A percentile compares a stretch with the other conserved stretches of the same genome.
Evolutionary conservation across 2,797 vertebrate species (phyloP).

Genomic region (Enteromius trimaculatus): DNA sequence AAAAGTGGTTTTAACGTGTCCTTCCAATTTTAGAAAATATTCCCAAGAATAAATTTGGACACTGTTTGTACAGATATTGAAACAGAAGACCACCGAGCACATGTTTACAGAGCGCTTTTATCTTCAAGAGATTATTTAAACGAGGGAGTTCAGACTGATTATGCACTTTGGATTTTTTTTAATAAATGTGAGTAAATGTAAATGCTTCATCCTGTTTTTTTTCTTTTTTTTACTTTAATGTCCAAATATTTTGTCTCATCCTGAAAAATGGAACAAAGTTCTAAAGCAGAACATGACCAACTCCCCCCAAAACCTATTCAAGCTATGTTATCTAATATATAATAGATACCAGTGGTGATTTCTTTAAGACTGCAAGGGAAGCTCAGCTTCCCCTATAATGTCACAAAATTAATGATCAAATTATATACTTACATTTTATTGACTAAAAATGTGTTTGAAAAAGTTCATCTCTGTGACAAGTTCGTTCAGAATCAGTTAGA

Average conservation of each 20-base stretch:
- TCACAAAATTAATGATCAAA: too few relatives aligned
- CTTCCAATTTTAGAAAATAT: constrained; percentile 26
- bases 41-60: background rate
- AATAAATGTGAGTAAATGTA: constrained; percentile 48
- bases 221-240: background rate
- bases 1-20: constrained; percentile 25
- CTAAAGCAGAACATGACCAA: background rate
- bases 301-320: too few relatives aligned
- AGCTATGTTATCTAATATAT: too few relatives aligned
- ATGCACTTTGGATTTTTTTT: constrained; percentile 48
- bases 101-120: constrained; percentile 50
- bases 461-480: too few relatives aligned
- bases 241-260: background rate
- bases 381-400: too few relatives aligned
- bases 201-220: constrained; percentile 2
- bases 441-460: too few relatives aligned
- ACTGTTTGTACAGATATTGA: constrained; percentile 35
- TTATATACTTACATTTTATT: too few relatives aligned
- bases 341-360: too few relatives aligned
- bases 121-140: constrained; percentile 42
- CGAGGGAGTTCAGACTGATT: constrained; percentile 39
- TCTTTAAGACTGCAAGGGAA: too few relatives aligned
- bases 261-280: background rate
- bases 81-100: constrained; percentile 28
- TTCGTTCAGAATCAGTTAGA: too few relatives aligned